Base-by-base conservation (phyloP, 2,888 invertebrate genomes). In the Phlogophora meticulosa region DNA sequence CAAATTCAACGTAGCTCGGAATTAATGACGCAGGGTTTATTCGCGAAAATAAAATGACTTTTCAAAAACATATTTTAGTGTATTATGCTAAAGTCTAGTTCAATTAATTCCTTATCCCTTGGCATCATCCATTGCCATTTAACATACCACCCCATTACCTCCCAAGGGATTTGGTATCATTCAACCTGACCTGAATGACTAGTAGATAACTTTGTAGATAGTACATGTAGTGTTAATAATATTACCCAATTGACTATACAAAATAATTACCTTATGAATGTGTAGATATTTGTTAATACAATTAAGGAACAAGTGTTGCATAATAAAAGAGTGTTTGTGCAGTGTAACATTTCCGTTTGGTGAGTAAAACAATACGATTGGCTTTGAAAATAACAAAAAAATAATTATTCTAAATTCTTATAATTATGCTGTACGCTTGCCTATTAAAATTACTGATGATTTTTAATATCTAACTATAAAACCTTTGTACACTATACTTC, bases 371-470 rank as follows among this genome's bases (percentile, higher is more conserved):
- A 68, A 71, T 24, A 49, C 34, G 20, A 80, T 83, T 80, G 82
- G 76, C 45, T 76, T 68, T 46, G 40, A 71, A 28, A 49, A 48
- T 76, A 80, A 73, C 74, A 72, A 66, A 76, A 68, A 24, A 43
- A 48, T 70, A 72, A 73, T 61, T 67, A 42, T 71, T 78, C 58
- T 78, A 75, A 76, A 82, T 70, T 67, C 1, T 32, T 73, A 76
- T 71, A 73, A 82, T 74, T 72, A 13, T 56, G 68, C 80, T 83
- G 56, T 57, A 71, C 9, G 80, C 82, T 75, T 78, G 78, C 78
- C 80, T 82, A 72, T 72, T 82, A 80, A 83, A 83, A 71, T 24
- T 74, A 83, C 79, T 82, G 83, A 83, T 83, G 20, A 69, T 51
- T 62, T 62, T 71, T 76, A 80, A 81, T 78, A 57, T 46, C 49